Evolutionary conservation across 2,888 invertebrate species (phyloP), one percentile per base, ranked within the genome.

Genomic region (Lithophane socia): DNA sequence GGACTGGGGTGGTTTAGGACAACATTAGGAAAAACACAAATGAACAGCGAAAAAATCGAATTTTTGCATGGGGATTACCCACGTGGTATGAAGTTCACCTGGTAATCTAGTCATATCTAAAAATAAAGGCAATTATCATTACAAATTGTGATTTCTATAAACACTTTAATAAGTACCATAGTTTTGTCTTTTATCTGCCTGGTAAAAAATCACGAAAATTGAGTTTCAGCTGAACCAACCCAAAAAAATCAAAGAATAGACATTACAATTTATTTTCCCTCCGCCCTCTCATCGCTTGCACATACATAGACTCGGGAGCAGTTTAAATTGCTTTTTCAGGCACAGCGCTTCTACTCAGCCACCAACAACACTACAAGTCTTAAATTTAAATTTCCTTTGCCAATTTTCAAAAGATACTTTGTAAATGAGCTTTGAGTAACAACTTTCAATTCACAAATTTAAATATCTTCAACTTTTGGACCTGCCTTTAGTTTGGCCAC

Each of bases 291-390:
- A 67, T 89, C n/a, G 64, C 87, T 92, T 92, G 82, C 7, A 86
- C 91, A 83, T 76, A 77, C 82, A 72, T 77, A 82, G 88, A 91
- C 91, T 86, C 90, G 91, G 91, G 90, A 94, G 93, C 94, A 94
- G 94, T 95, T 96, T 95, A 96, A 96, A 96, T 96, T 96, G 96
- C 94, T 96, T 96, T 96, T 95, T 95, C 95, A 95, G 94, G 93
- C 93, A 93, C 92, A 93, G 91, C 91, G 91, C 93, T 92, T 94
- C 94, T 94, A 93, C 94, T 94, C 92, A 92, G 88, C 87, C 90
- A 91, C 91, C 92, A 94, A 94, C 94, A 95, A 93, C 93, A 93
- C 94, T 65, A 80, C 85, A 93, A 92, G 94, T 91, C 91, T 91
- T 90, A 93, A 94, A 95, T 94, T 94, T 91, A 89, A 93, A 91